These are phyloP conservation scores for Enteromius afrohamiltoni DNA, from an alignment of 2,797 vertebrate species.

Conservation along the genomic window DNA sequence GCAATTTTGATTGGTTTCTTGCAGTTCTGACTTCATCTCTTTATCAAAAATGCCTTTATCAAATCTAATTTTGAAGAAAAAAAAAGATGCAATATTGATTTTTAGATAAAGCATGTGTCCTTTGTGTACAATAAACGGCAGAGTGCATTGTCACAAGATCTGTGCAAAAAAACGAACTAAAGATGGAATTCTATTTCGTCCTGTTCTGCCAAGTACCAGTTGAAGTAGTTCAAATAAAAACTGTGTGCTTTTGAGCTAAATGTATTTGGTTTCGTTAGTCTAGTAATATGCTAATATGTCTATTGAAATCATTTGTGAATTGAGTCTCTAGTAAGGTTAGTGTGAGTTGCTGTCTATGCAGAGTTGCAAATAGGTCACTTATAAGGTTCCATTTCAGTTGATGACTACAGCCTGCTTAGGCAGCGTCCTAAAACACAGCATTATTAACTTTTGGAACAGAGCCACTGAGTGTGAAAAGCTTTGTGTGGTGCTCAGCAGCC, in stretches of 20 bases:
- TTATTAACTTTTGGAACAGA: neutral
- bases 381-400: neutral
- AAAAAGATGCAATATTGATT: neutral
- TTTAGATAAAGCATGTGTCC: neutral
- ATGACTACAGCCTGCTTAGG: neutral
- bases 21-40: neutral
- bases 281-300: neutral
- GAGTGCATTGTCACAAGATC: neutral
- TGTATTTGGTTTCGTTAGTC: neutral
- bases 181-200: neutral
- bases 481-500: neutral
- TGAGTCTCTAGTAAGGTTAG: neutral
- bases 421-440: neutral
- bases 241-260: neutral
- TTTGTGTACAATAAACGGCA: neutral
- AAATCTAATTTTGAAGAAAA: neutral
- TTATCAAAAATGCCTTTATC: neutral
- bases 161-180: neutral
- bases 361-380: conserved; percentile 1
- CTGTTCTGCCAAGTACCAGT: neutral
- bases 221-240: neutral
- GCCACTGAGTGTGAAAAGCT: neutral
- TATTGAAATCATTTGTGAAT: neutral
- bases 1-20: neutral
- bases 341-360: neutral